Conservation (phyloP, 2,888 invertebrate species). For the Drosophila pegasa region DNA sequence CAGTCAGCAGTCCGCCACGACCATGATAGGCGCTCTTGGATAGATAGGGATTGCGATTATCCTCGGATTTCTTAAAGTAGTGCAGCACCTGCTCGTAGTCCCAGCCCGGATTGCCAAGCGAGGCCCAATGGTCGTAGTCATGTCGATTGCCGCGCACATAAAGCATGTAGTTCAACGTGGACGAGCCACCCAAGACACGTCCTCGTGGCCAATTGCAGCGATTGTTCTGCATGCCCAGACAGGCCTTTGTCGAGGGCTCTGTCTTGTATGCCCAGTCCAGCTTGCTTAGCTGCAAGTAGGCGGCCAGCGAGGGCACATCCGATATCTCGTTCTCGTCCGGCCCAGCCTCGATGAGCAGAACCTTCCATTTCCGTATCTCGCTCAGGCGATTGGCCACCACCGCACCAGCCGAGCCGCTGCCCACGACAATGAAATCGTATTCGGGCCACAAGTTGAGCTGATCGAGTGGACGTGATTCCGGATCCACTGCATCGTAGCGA, state of each 20-base stretch:
- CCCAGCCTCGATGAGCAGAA: slow-evolving; percentile 93
- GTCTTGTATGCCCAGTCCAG: slow-evolving; percentile 96
- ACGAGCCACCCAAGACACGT: slow-evolving; percentile 95
- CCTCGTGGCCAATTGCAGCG: slow-evolving; percentile 95
- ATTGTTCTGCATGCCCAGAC: slow-evolving; percentile 92
- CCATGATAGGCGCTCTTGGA: slow-evolving; percentile 88
- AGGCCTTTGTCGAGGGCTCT: slow-evolving; percentile 92
- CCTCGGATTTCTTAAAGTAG: slow-evolving; percentile 96
- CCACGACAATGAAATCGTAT: slow-evolving; percentile 94
- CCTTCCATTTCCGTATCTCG: slow-evolving; percentile 91
- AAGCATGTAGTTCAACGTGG: slow-evolving; percentile 95
- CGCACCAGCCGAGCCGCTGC: slow-evolving; percentile 95
- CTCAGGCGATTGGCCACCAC: slow-evolving; percentile 93
- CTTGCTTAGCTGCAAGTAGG: slow-evolving; percentile 93
- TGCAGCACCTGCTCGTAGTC: slow-evolving; percentile 92
- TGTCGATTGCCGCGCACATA: slow-evolving; percentile 93
- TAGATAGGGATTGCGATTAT: slow-evolving; percentile 94
- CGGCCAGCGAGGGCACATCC: slow-evolving; percentile 94
- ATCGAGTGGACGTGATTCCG: slow-evolving; percentile 91
- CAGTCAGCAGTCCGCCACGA: slow-evolving; percentile 90
- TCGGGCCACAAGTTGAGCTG: slow-evolving; percentile 89
- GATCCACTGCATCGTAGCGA: slow-evolving; percentile 92
- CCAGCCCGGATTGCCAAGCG: slow-evolving; percentile 95
- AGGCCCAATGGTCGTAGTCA: slow-evolving; percentile 96
- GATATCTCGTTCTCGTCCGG: slow-evolving; percentile 95